Conservation (phyloP, 2,797 vertebrate species). For the Lacerta bilineata region DNA sequence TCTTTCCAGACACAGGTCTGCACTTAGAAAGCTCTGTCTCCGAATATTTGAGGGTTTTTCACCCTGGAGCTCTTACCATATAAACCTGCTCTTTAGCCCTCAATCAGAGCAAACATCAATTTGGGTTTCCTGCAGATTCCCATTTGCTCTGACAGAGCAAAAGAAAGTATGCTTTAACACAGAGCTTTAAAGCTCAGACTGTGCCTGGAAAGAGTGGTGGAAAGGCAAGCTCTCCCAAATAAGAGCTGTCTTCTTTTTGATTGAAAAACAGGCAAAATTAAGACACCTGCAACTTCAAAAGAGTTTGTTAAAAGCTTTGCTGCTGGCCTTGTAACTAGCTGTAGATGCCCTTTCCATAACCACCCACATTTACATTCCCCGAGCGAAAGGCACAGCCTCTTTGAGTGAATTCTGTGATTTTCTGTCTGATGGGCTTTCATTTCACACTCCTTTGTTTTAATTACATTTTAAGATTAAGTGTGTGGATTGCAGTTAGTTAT, state of each 20-base stretch:
- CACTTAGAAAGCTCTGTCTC: no score
- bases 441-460: constrained; percentile 77
- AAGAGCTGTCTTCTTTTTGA: neutral
- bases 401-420: constrained; percentile 52
- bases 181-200: no score
- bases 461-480: constrained; percentile 71
- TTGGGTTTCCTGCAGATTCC: no score
- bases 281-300: neutral
- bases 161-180: no score
- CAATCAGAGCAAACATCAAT: no score
- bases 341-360: neutral
- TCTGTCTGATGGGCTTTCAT: constrained; percentile 71
- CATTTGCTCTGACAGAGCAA: no score
- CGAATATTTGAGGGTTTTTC: no score
- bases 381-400: constrained; percentile 40
- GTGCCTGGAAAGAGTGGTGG: no score
- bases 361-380: constrained; percentile 55
- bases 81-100: no score
- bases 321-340: neutral
- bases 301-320: neutral
- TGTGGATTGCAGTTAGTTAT: constrained; percentile 45
- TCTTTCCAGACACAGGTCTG: no score
- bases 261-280: accelerated
- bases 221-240: neutral
- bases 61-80: no score